Base-by-base conservation (phyloP, 1,140 invertebrate species). In the Drosophila navojoa region DNA sequence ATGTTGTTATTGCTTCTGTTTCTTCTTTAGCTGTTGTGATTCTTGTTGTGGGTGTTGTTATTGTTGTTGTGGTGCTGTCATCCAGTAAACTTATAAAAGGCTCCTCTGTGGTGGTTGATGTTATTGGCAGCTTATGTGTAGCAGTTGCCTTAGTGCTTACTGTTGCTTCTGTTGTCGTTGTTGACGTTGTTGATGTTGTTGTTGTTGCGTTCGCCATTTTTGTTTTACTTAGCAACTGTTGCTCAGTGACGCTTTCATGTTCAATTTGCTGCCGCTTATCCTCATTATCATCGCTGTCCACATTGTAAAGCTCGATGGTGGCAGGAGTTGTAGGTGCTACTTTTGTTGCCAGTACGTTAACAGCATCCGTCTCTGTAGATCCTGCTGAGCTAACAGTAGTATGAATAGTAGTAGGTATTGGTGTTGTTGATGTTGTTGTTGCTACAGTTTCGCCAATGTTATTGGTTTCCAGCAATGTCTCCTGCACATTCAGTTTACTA, bases 81-180 rank as follows among this genome's bases (percentile, higher is more conserved):
- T 87, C 82, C 44, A 87, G 69, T 22, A 87, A 70, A 69, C 69
- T 82, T 59, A 87, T 87, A 10, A 76, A n/a, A 22, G 76, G 84
- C 7, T 75, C 57, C 25, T 81, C 77, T 25, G 79, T 67, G 13
- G 76, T 76, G 3, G 79, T 81, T 27, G 71, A 69, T 49, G 45
- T 74, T 42, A 22, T 77, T 40, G 40, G 15, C n/a, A 42, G 22
- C 22, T 22, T 29, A 5, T 50, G 75, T 42, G 55, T 71, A 57
- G 45, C 58, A 47, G 29, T 52, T 16, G 29, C 29, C 53, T 19
- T 15, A 57, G 19, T 15, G 49, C 13, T 25, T 32, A 13, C n/a
- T 22, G 62, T 16, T 15, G 32, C 7, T 19, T 32, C 52, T 35
- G 72, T 63, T 40, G 69, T 58, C 47, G 63, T 61, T 16, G 47